Percentiles rank a stretch among this genome's conserved stretches.
Evolutionary conservation across 2,888 invertebrate genomes (phyloP).

Genomic region (Athalia rosae): DNA sequence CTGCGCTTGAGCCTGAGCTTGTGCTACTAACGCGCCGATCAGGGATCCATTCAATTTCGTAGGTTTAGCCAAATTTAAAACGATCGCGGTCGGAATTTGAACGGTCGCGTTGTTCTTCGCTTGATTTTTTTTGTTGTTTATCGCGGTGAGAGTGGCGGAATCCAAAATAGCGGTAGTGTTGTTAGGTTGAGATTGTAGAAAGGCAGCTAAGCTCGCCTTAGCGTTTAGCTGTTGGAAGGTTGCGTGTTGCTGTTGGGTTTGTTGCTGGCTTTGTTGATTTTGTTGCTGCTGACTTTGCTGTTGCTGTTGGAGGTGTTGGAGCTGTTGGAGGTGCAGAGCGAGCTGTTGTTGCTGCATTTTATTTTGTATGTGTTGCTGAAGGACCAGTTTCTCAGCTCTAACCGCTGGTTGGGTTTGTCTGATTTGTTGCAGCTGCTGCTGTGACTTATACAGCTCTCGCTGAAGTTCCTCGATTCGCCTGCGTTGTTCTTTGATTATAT

Average conservation of each 20-base stretch:
- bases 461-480: constrained; percentile 92
- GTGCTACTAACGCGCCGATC: constrained; percentile 68
- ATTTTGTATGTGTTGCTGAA: constrained; percentile 83
- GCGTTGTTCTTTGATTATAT: constrained; percentile 88
- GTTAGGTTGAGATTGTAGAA: constrained; percentile 71
- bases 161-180: constrained; percentile 67
- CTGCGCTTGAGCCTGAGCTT: constrained; percentile 68
- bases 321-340: constrained; percentile 77
- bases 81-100: constrained; percentile 70
- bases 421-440: constrained; percentile 84
- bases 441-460: constrained; percentile 85
- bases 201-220: constrained; percentile 74
- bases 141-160: constrained; percentile 69
- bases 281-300: constrained; percentile 75
- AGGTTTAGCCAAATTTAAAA: constrained; percentile 68
- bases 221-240: constrained; percentile 72
- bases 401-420: constrained; percentile 79
- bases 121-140: constrained; percentile 71
- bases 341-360: constrained; percentile 80
- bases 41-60: constrained; percentile 69
- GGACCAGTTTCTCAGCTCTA: constrained; percentile 75
- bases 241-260: constrained; percentile 66
- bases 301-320: constrained; percentile 79
- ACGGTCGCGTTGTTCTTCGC: constrained; percentile 67
- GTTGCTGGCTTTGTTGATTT: constrained; percentile 59